phyloP scores from a whole-genome alignment of 2,888 invertebrate genomes.

The Cheilosia grossa region DNA sequence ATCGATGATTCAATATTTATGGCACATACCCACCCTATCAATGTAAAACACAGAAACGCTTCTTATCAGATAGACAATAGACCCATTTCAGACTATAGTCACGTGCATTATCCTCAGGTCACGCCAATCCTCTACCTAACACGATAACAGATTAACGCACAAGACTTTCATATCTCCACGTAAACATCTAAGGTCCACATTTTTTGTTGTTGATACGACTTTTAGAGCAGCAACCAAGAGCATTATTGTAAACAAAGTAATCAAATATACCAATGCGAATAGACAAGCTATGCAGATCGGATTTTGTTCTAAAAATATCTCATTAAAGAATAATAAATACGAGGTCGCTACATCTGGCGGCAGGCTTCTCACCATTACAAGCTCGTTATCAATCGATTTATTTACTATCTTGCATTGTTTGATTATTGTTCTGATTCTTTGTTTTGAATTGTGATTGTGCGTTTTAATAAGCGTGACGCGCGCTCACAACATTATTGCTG shows the following conservation, averaged over 20 bases:
- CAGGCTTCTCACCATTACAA: background rate
- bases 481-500: background rate
- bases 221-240: background rate
- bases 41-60: too few species aligned
- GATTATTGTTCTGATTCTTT: background rate
- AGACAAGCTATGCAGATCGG: background rate
- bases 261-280: background rate
- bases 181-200: too few species aligned
- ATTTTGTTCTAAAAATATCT: conserved; percentile 1
- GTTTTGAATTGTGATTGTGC: background rate
- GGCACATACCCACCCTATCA: too few species aligned
- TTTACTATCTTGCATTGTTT: background rate
- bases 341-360: conserved; percentile 1
- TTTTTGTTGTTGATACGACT: too few species aligned
- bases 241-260: conserved; percentile 2
- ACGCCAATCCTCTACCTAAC: background rate
- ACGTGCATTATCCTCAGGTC: background rate
- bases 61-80: background rate
- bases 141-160: background rate
- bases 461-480: background rate
- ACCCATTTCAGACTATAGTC: background rate
- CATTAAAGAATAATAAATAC: background rate
- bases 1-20: too few species aligned
- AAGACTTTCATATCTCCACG: background rate
- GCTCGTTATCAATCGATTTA: background rate